Evolutionary conservation across 1,140 invertebrate species (phyloP), one percentile per base, ranked within the genome.

Genomic region (Listronotus bonariensis): DNA sequence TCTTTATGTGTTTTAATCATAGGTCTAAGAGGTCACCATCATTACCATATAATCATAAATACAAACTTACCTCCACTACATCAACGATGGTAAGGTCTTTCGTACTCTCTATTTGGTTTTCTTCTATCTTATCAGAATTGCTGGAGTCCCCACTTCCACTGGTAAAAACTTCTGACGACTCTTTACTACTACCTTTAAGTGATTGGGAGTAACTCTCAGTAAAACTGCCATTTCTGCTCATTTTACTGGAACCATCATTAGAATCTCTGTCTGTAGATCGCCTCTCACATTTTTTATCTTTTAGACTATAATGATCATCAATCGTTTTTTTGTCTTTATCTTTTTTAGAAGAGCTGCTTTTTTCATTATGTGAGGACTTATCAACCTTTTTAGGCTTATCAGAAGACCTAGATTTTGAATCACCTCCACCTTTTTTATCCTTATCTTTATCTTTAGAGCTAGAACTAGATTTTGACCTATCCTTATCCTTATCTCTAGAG

Each of bases 261-360:
- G 84, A 85, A 76, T 86, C 84, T 62, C 83, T 76, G 67, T 85
- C 84, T 4, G 82, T 84, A 6, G 83, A 85, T 34, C 84, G 68
- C 40, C 84, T 72, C 51, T 79, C 77, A 57, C 76, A 80, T 8
- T 78, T 80, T 64, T 82, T 80, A 3, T 80, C 79, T 36, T 81
- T 83, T 12, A 82, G 74, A 69, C 82, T 82, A 64, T 82, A 84
- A 72, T 84, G 83, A 76, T 85, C 84, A 68, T 85, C 83, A 67
- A 76, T 74, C 20, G 63, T 42, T 59, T 81, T 76, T 42, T 73
- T 73, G 11, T 67, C 55, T 51, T 67, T 64, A 9, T 72, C 68
- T 46, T 65, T 72, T 68, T 65, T 70, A 59, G 32, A 43, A 32
- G 45, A 57, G 9, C 10, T 45, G 58, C 45, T 68, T 14, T 57